These are phyloP conservation scores for Bungarus multicinctus DNA, from an alignment of 2,113 vertebrate genomes.

Conservation along the genomic window DNA sequence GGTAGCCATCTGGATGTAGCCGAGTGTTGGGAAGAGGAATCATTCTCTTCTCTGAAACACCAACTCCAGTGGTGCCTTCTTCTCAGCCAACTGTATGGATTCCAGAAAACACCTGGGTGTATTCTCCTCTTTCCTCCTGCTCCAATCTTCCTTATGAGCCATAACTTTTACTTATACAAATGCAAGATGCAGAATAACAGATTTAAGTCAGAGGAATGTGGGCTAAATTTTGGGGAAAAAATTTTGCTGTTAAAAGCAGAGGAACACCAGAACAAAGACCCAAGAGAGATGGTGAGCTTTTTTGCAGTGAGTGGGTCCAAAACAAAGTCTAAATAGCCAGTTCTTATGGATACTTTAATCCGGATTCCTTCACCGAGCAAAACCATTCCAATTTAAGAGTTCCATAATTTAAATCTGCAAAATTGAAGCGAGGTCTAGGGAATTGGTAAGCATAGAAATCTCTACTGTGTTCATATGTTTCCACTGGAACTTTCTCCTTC, in stretches of 20 bases:
- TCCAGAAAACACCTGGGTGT: neutral
- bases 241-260: neutral
- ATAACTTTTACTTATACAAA: fast-evolving
- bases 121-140: neutral
- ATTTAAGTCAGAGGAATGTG: neutral
- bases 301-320: neutral
- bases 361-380: neutral
- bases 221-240: neutral
- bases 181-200: neutral
- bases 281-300: neutral
- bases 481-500: neutral
- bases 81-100: neutral
- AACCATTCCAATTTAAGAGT: neutral
- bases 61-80: neutral
- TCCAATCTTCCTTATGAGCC: neutral
- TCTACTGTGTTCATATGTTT: neutral
- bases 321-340: neutral
- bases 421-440: neutral
- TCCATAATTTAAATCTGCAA: neutral
- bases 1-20: neutral
- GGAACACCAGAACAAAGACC: neutral
- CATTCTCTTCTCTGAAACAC: neutral
- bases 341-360: neutral
- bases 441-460: neutral
- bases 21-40: neutral